Conservation (phyloP, 2,113 vertebrate species). For the Psittacara wagleri region DNA sequence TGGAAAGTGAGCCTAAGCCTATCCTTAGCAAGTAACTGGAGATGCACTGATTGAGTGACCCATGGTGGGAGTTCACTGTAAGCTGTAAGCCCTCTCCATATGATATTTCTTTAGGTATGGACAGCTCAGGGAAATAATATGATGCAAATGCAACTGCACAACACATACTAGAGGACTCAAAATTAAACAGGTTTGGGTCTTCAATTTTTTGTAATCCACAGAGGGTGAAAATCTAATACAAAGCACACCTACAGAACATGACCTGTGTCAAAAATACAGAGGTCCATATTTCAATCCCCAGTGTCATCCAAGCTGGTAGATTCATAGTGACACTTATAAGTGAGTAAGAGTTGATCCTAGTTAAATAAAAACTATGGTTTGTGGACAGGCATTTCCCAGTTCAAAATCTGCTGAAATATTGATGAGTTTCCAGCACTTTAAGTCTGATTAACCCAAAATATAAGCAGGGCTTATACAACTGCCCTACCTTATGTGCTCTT, state of each 20-base stretch:
- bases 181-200: background rate
- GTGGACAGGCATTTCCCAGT: background rate
- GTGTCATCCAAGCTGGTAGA: background rate
- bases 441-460: background rate
- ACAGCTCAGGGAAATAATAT: background rate
- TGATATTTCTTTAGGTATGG: background rate
- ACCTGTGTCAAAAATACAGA: background rate
- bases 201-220: background rate
- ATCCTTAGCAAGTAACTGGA: background rate
- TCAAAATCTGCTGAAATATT: background rate
- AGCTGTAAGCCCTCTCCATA: accelerated
- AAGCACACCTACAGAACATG: background rate
- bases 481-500: background rate
- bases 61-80: background rate
- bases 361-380: background rate
- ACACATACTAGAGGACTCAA: background rate
- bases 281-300: background rate
- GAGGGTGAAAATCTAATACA: background rate
- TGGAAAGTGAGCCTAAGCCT: background rate
- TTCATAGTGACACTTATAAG: background rate
- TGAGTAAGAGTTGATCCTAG: background rate
- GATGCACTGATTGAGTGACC: background rate
- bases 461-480: background rate
- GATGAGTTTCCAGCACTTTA: background rate
- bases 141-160: background rate